A percentile compares a stretch with the other conserved stretches of the same genome.
Conservation (phyloP, 2,797 vertebrate species). For the Chaenodraco wilsoni region DNA sequence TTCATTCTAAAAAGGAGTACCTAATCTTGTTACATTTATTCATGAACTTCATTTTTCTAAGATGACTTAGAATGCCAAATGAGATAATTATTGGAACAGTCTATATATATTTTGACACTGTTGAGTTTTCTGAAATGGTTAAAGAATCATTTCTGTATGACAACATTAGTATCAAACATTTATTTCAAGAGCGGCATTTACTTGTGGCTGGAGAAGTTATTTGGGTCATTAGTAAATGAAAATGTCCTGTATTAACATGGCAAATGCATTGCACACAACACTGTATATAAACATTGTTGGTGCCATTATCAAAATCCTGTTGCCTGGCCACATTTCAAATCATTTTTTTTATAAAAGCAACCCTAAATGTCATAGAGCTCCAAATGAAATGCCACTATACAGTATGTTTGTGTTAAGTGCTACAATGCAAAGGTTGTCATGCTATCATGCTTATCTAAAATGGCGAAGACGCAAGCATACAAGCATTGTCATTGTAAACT, state of each 20-base stretch:
- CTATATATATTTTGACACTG: neutral
- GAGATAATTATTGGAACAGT: conserved; percentile 18
- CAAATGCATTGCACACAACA: no score
- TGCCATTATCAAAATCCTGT: neutral
- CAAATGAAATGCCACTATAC: neutral
- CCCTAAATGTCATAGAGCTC: neutral
- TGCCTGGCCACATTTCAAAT: neutral
- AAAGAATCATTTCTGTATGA: conserved; percentile 10
- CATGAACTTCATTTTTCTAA: conserved; percentile 8
- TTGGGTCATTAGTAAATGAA: no score
- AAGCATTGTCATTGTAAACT: neutral
- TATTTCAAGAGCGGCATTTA: neutral
- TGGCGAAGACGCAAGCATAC: neutral
- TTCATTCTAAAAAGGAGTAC: conserved; percentile 34
- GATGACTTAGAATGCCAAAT: conserved; percentile 17
- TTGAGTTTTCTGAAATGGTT: neutral
- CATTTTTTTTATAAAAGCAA: neutral
- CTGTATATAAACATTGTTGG: neutral
- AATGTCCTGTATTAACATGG: no score
- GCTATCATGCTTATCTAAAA: no score
- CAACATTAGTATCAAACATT: conserved; percentile 1
- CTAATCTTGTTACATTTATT: conserved; percentile 33
- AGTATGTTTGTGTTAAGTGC: neutral
- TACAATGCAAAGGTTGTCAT: neutral
- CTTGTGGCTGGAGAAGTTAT: neutral